Evolutionary conservation across 2,888 invertebrate genomes (phyloP).

Genomic region (Cactoblastis cactorum): DNA sequence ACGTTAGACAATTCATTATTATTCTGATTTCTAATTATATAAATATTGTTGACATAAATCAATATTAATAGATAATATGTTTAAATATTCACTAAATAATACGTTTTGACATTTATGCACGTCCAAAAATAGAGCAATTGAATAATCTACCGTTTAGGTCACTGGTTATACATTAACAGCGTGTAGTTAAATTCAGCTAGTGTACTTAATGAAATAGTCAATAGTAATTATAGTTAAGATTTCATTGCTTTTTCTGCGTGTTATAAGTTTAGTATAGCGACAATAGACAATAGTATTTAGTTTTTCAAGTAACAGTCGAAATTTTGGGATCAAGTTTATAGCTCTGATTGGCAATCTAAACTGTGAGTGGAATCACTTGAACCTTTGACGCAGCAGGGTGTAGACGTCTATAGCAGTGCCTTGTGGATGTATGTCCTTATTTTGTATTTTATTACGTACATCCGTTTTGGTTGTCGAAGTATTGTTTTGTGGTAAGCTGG

Average conservation of each 20-base stretch:
- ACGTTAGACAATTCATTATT: conserved; percentile 25
- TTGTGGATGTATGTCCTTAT: conserved; percentile 12
- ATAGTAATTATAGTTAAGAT: conserved; percentile 44
- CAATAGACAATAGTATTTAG: conserved; percentile 7
- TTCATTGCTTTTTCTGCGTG: conserved; percentile 39
- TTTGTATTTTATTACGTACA: conserved; percentile 9
- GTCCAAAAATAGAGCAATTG: conserved; percentile 16
- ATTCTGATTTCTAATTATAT: conserved; percentile 10
- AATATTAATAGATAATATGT: conserved; percentile 24
- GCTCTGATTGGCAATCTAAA: conserved; percentile 43
- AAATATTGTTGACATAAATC: conserved; percentile 41
- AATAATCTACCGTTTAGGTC: conserved; percentile 25
- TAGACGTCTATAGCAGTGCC: not conserved
- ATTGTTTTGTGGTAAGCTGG: not conserved
- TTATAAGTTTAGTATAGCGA: conserved; percentile 18
- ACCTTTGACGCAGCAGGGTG: conserved; percentile 15
- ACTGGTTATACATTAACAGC: conserved; percentile 30
- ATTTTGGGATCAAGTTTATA: conserved; percentile 69
- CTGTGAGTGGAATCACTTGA: conserved; percentile 26
- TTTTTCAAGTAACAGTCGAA: conserved; percentile 12
- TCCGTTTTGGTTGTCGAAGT: not conserved
- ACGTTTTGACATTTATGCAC: conserved; percentile 33
- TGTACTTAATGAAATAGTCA: conserved; percentile 68
- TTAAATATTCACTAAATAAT: conserved; percentile 27
- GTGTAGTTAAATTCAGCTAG: conserved; percentile 40